Conservation (phyloP, 2,888 invertebrate species). For the Lithophane socia region DNA sequence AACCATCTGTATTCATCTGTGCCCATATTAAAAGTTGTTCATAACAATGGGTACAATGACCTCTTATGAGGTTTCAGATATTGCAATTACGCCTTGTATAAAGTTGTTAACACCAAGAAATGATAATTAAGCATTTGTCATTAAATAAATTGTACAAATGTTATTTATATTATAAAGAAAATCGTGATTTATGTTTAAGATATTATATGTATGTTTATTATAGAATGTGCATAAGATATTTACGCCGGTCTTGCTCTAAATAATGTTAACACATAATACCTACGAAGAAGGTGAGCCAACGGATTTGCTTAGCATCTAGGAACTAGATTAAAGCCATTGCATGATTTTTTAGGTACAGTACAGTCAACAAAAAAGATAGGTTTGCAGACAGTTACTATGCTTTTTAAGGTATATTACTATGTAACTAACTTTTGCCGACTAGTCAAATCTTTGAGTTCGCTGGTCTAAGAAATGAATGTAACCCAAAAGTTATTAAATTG, state of each 20-base stretch:
- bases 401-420: neutral
- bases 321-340: neutral
- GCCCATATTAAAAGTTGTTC: too few species aligned
- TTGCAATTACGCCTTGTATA: neutral
- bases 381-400: neutral
- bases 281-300: neutral
- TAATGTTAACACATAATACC: conserved; percentile 7
- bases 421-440: neutral
- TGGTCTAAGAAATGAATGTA: neutral
- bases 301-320: neutral
- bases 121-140: conserved; percentile 20
- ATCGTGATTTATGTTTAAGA: conserved; percentile 49
- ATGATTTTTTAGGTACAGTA: conserved; percentile 5
- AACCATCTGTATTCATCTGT: too few species aligned
- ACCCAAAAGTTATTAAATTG: neutral
- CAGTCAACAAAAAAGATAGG: conserved; percentile 9
- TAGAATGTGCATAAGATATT: conserved; percentile 40
- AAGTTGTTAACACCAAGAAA: conserved; percentile 36
- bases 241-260: conserved; percentile 28
- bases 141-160: conserved; percentile 50
- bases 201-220: conserved; percentile 23
- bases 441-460: neutral
- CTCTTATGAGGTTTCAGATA: too few species aligned
- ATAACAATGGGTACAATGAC: too few species aligned
- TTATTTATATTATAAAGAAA: conserved; percentile 44